These are phyloP conservation scores for Melinaea menophilus DNA, from an alignment of 2,888 invertebrate genomes.

Conservation along the genomic window DNA sequence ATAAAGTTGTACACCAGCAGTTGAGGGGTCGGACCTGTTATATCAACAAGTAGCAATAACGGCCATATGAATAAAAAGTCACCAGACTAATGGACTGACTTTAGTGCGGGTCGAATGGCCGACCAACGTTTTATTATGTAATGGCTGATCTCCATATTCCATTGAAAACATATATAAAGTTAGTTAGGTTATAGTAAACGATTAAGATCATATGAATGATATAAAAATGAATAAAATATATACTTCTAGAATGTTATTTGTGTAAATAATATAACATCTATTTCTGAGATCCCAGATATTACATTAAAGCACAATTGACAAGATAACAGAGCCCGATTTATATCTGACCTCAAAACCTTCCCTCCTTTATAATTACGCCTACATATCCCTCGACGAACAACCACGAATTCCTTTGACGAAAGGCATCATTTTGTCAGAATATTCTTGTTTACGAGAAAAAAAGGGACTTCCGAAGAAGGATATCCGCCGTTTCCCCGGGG, in stretches of 20 bases:
- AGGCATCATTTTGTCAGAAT: conserved; percentile 32
- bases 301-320: not conserved
- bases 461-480: conserved; percentile 34
- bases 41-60: no score
- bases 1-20: no score
- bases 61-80: not conserved
- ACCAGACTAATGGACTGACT: not conserved
- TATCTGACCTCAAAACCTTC: conserved; percentile 9
- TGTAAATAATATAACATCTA: no score
- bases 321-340: not conserved
- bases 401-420: conserved; percentile 33
- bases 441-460: conserved; percentile 34
- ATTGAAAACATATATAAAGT: no score
- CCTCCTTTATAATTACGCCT: conserved; percentile 29
- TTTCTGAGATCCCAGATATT: not conserved
- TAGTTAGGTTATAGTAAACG: no score
- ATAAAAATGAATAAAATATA: no score
- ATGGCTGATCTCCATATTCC: not conserved
- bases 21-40: no score
- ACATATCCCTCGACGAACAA: conserved; percentile 24
- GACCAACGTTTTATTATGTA: not conserved
- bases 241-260: no score
- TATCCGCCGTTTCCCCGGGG: conserved; percentile 31
- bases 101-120: not conserved
- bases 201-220: no score